Evolutionary conservation across 2,888 invertebrate genomes (phyloP).

Genomic region (Drosophila aldrichi): DNA sequence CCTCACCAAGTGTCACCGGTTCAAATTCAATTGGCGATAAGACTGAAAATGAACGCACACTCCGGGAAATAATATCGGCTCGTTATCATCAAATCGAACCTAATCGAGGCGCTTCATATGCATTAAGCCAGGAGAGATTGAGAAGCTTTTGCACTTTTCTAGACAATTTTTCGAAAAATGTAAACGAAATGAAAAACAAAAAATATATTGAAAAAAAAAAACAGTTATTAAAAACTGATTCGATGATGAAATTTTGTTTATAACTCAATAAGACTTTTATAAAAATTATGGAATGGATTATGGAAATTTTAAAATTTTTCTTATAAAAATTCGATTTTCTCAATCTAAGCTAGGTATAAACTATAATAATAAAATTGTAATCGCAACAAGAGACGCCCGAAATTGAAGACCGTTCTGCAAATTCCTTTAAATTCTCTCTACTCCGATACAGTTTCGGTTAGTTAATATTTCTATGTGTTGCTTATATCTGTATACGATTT

Average conservation of each 20-base stretch:
- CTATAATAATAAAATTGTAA: neutral
- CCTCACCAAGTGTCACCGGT: conserved; percentile 25
- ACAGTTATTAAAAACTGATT: neutral
- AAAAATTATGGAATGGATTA: neutral
- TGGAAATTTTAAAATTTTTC: neutral
- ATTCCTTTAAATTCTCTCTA: neutral
- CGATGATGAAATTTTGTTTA: neutral
- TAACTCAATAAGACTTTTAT: neutral
- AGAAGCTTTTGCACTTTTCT: conserved; percentile 1
- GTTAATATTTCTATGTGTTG: neutral
- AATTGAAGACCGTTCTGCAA: neutral
- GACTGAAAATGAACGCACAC: neutral
- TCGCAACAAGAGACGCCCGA: neutral
- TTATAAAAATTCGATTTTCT: no score
- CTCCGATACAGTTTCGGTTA: neutral
- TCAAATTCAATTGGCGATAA: conserved; percentile 32
- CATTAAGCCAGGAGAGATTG: neutral
- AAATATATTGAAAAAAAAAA: neutral
- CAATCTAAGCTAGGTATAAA: neutral
- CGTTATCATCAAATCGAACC: conserved; percentile 24
- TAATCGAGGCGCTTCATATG: conserved; percentile 3
- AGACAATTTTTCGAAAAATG: neutral
- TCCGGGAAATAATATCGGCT: conserved; percentile 14
- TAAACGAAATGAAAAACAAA: neutral
- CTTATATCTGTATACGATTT: neutral